Evolutionary conservation across 2,888 invertebrate genomes (phyloP), one percentile per base, ranked within the genome.

Genomic region (Actias luna): DNA sequence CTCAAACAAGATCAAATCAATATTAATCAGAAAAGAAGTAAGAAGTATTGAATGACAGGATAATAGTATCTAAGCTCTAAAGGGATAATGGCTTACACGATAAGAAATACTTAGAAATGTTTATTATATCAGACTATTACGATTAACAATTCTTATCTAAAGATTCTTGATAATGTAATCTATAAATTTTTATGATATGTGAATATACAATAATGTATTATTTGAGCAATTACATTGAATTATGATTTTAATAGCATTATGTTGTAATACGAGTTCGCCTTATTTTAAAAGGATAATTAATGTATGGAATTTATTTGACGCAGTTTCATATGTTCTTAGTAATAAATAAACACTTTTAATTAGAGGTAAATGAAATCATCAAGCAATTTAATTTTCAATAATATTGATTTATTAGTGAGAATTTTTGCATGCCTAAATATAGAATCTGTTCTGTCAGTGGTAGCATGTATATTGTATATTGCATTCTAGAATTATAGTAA

Each of bases 91-190:
- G 29, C 7, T 55, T 55, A 14, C 14, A 27, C 16, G 55, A 55
- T 55, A 27, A 29, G n/a, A 29, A 55, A 55, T 29, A 29, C 55
- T 16, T n/a, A 55, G 29, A 55, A 55, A 52, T n/a, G 3, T 29
- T 29, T 29, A n/a, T 55, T 55, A 50, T 50, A 29, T 18, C 55
- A 5, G 0, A n/a, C 7, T 55, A 55, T 29, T 29, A 29, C n/a
- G 29, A 50, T 29, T 55, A 55, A n/a, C n/a, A 29, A 55, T 7
- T n/a, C 27, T 61, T 57, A 63, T 65, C 65, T 46, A 57, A 59
- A n/a, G n/a, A 62, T 65, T 65, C 65, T 42, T 55, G 29, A 27
- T 61, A 50, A 16, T 31, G 52, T 59, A 59, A 65, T 65, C 63
- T 62, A 35, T 55, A 35, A 31, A n/a, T n/a, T n/a, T 46, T 46